Conservation (phyloP, 2,888 invertebrate species). For the Drosophila recens region DNA sequence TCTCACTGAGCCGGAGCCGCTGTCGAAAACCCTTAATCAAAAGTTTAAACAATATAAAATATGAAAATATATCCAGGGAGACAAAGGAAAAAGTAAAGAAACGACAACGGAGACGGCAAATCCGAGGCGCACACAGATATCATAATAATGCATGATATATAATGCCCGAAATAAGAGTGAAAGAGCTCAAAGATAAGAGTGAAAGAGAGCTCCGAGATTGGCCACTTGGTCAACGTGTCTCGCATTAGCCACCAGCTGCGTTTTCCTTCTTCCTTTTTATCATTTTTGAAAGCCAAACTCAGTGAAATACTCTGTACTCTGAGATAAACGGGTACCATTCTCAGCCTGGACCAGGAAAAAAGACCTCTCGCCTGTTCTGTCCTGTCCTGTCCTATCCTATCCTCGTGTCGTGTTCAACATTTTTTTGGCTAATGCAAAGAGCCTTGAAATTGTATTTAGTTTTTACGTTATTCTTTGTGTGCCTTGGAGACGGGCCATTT, state of each 20-base stretch:
- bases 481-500: slow-evolving; percentile 18
- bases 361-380: neutral
- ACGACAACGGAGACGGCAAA: slow-evolving; percentile 47
- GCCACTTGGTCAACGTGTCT: slow-evolving; percentile 43
- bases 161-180: slow-evolving; percentile 16
- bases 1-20: slow-evolving; percentile 20
- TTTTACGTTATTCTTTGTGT: slow-evolving; percentile 34
- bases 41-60: slow-evolving; percentile 78
- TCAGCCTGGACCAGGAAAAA: neutral
- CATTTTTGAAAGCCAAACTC: slow-evolving; percentile 12
- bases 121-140: slow-evolving; percentile 59
- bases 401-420: slow-evolving; percentile 25
- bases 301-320: slow-evolving; percentile 4
- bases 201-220: neutral
- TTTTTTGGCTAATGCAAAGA: slow-evolving; percentile 67
- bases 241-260: slow-evolving; percentile 48
- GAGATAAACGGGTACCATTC: slow-evolving; percentile 13
- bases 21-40: slow-evolving; percentile 73
- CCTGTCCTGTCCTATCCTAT: neutral
- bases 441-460: slow-evolving; percentile 67
- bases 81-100: slow-evolving; percentile 31
- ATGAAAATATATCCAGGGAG: slow-evolving; percentile 59
- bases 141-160: slow-evolving; percentile 51
- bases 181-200: neutral
- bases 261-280: slow-evolving; percentile 13